Evolutionary conservation across 1,140 invertebrate genomes (phyloP).

Genomic region (Psix sp.): DNA sequence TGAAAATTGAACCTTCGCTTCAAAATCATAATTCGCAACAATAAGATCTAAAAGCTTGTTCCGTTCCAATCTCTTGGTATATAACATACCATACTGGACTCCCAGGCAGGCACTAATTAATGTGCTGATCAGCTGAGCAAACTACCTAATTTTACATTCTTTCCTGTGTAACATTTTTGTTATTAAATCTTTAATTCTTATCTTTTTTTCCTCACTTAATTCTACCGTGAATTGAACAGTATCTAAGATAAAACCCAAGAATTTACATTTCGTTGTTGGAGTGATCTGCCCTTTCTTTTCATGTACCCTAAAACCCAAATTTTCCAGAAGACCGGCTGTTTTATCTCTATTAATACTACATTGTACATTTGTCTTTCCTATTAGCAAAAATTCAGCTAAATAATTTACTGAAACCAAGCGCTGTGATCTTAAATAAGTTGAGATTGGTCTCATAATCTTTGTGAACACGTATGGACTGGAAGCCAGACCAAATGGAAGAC

Average conservation of each 20-base stretch:
- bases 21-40: conserved; percentile 16
- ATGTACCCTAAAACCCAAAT: not conserved
- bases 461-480: conserved; percentile 3
- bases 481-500: not conserved
- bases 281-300: not conserved
- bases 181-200: not conserved
- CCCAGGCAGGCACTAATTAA: conserved; percentile 13
- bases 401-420: not conserved
- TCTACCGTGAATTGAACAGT: not conserved
- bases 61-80: conserved; percentile 17
- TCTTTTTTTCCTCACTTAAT: not conserved
- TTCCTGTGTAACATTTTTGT: not conserved
- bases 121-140: conserved; percentile 8
- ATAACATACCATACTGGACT: conserved; percentile 13
- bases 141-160: conserved; percentile 14
- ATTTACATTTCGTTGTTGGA: not conserved
- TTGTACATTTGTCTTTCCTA: not conserved
- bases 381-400: not conserved
- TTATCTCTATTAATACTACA: not conserved
- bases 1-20: conserved; percentile 2
- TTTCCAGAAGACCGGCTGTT: no score
- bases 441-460: not conserved
- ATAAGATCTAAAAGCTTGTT: conserved; percentile 17
- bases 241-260: not conserved
- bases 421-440: not conserved